Conservation (phyloP, 2,113 vertebrate species). For the Macrotus californicus region DNA sequence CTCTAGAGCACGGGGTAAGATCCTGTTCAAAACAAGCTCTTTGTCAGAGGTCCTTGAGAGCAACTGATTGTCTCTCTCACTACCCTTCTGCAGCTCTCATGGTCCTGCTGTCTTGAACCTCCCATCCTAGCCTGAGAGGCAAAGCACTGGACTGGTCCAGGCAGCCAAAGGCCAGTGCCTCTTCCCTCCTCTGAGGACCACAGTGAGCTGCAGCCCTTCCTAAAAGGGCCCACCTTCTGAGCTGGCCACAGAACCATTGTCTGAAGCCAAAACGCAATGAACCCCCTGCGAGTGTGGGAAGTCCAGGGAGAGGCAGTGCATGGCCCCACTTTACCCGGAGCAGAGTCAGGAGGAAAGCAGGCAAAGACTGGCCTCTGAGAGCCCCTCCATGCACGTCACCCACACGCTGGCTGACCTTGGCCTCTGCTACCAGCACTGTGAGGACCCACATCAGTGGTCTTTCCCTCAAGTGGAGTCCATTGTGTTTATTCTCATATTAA, state of each 20-base stretch:
- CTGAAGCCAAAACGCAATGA: rapidly evolving
- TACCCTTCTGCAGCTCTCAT: rapidly evolving
- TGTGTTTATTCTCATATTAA: background rate
- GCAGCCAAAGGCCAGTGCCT: background rate
- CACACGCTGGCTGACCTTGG: too few relatives aligned
- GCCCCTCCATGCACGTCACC: background rate
- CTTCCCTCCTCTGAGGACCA: background rate
- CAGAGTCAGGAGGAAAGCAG: background rate
- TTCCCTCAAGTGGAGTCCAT: background rate
- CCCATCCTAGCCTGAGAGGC: background rate
- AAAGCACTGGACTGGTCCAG: background rate
- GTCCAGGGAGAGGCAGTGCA: background rate
- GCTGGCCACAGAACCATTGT: background rate
- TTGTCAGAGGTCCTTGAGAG: background rate
- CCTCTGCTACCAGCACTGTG: background rate
- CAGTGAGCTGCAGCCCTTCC: background rate
- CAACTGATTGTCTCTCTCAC: background rate
- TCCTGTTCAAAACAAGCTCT: background rate
- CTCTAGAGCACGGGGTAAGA: background rate
- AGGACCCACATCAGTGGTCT: background rate
- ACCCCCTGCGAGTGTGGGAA: background rate
- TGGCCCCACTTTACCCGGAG: rapidly evolving
- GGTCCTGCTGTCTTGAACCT: background rate
- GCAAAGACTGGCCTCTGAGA: background rate
- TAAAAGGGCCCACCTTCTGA: rapidly evolving